A percentile compares a stretch with the other conserved stretches of the same genome.
These are phyloP conservation scores for Oncopeltus fasciatus DNA, from an alignment of 1,140 invertebrate genomes.

Conservation along the genomic window DNA sequence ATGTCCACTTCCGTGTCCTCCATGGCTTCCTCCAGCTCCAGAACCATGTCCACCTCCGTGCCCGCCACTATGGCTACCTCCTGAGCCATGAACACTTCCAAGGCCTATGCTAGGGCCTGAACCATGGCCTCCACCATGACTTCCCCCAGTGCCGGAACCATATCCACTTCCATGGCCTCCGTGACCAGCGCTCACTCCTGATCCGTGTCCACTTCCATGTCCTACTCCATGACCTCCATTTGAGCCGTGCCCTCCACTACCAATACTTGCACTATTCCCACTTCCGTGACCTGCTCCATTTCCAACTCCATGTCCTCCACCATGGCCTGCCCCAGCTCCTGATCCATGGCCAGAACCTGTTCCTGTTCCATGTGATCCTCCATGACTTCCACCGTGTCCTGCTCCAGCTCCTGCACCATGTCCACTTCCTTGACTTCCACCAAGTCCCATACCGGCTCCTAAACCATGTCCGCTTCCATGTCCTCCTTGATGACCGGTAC, in stretches of 20 bases:
- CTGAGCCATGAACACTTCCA: not conserved
- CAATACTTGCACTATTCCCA: not conserved
- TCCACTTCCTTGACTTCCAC: not conserved
- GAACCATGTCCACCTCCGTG: not conserved
- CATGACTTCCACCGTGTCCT: too few species aligned
- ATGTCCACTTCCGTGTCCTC: not conserved
- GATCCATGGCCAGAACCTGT: not conserved
- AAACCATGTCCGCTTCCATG: not conserved
- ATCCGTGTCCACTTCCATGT: not conserved
- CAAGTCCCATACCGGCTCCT: not conserved
- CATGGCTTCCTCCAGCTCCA: not conserved
- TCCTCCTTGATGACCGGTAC: not conserved
- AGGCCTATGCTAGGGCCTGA: not conserved
- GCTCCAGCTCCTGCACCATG: not conserved
- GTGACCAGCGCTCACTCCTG: too few species aligned
- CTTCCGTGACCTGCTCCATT: not conserved
- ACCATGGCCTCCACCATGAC: not conserved
- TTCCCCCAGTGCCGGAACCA: not conserved
- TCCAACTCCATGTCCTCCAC: not conserved
- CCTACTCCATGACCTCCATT: too few species aligned
- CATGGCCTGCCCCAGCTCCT: not conserved
- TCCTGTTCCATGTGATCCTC: not conserved
- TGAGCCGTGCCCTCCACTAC: not conserved
- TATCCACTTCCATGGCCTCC: not conserved
- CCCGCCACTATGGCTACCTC: not conserved